These are phyloP conservation scores for Drosophila siamana DNA, from an alignment of 2,888 invertebrate species.

Conservation along the genomic window DNA sequence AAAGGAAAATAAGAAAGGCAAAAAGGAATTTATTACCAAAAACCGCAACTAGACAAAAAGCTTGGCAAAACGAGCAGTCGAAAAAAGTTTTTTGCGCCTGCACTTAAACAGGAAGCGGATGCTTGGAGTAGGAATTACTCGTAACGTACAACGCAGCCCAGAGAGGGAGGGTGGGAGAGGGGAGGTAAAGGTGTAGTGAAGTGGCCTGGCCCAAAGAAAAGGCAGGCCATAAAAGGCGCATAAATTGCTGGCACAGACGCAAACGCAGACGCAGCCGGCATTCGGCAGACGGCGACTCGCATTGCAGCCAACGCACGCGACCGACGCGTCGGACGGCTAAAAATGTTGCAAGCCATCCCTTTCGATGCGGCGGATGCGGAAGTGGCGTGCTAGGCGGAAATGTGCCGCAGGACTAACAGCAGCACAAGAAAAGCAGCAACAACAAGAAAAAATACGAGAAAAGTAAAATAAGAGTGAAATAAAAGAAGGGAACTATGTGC, in stretches of 20 bases:
- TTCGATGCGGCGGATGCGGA: constrained; percentile 66
- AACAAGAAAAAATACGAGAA: constrained; percentile 9
- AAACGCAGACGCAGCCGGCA: constrained; percentile 10
- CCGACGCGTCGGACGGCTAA: constrained; percentile 42
- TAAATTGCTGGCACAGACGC: constrained; percentile 64
- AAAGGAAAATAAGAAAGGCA: not conserved
- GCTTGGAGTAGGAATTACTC: constrained; percentile 75
- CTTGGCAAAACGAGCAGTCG: constrained; percentile 56
- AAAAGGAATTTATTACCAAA: constrained; percentile 79
- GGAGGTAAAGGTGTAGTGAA: constrained; percentile 12
- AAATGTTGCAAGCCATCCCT: constrained; percentile 69
- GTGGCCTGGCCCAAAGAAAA: constrained; percentile 68
- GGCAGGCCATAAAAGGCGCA: constrained; percentile 70
- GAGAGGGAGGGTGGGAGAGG: not conserved
- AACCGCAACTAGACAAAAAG: constrained; percentile 79
- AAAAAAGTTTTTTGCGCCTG: constrained; percentile 62
- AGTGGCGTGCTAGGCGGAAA: constrained; percentile 74
- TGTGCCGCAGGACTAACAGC: constrained; percentile 73
- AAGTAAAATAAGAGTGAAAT: constrained; percentile 6
- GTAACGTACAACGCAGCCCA: not conserved
- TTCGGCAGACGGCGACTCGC: constrained; percentile 26
- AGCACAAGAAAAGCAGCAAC: constrained; percentile 6
- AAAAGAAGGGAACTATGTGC: constrained; percentile 41
- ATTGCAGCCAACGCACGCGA: constrained; percentile 33
- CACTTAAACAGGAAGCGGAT: constrained; percentile 80